These are phyloP conservation scores for Brenthis daphne DNA, from an alignment of 2,888 invertebrate species.

Conservation along the genomic window DNA sequence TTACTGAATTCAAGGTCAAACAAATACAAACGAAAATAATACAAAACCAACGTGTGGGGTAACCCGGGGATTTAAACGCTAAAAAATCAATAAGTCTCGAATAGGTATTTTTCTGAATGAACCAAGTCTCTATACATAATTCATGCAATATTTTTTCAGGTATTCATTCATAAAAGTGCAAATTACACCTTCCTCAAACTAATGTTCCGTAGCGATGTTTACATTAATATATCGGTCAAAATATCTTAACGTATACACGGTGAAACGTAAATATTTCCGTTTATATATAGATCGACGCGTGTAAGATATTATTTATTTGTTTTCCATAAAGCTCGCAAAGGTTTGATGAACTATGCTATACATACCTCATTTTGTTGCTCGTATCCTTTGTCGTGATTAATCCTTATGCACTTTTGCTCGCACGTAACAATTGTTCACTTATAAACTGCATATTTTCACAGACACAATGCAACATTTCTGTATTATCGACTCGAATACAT, in stretches of 20 bases:
- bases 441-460: slow-evolving; percentile 76
- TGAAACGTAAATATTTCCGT: slow-evolving; percentile 57
- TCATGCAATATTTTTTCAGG: slow-evolving; percentile 50
- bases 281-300: slow-evolving; percentile 70
- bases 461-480: slow-evolving; percentile 66
- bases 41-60: slow-evolving; percentile 44
- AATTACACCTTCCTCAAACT: slow-evolving; percentile 72
- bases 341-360: slow-evolving; percentile 69
- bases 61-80: slow-evolving; percentile 26
- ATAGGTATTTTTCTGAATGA: slow-evolving; percentile 36
- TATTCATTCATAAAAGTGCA: slow-evolving; percentile 72
- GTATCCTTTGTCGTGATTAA: slow-evolving; percentile 77
- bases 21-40: slow-evolving; percentile 31
- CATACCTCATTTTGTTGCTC: slow-evolving; percentile 78
- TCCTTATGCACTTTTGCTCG: slow-evolving; percentile 77
- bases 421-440: slow-evolving; percentile 79
- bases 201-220: slow-evolving; percentile 73
- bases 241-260: slow-evolving; percentile 51
- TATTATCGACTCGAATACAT: slow-evolving; percentile 65
- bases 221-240: slow-evolving; percentile 59
- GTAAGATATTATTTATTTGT: slow-evolving; percentile 76
- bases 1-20: slow-evolving; percentile 36
- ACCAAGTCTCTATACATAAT: slow-evolving; percentile 41
- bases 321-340: slow-evolving; percentile 65
- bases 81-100: slow-evolving; percentile 54